Evolutionary conservation across 1,140 invertebrate species (phyloP), one percentile per base, ranked within the genome.

Genomic region (Trichonephila clavata): DNA sequence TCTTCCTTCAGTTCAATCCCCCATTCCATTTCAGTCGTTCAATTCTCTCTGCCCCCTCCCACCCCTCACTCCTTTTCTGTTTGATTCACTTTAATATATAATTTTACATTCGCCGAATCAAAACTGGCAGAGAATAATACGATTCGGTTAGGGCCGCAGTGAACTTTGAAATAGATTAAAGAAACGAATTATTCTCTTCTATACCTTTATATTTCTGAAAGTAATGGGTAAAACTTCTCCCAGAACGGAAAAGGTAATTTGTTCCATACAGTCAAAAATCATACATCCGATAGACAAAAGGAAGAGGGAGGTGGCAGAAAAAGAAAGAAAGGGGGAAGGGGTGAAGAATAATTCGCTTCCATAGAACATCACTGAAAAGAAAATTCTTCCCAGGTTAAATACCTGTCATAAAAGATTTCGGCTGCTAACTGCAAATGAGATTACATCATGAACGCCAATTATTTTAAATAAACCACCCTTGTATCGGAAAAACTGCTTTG

Each of bases 21-120:
- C 57, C 43, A 39, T n/a, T 65, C 84, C 65, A 39, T 39, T 68
- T 68, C 24, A 24, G 27, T 27, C 71, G 71, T 77, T 77, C 71
- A 77, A 77, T 77, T 77, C 71, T 65, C 32, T 39, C 2, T 3
- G 2, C 32, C 43, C 80, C 80, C 27, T 10, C 43, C 0, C 59
- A 18, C n/a, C 24, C 27, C 32, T 59, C 63, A 59, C 71, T 63
- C 65, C 50, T 21, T 0, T n/a, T n/a, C 50, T 61, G 84, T 92
- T 86, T 86, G 84, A 86, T 92, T 92, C 91, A 63, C 81, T 59
- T 92, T 92, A 86, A 92, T 92, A 77, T 86, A 86, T 92, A 92
- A 86, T 92, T 86, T 86, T 84, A 86, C 71, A 92, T 92, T 86
- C 60, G 81, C 57, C 91, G 91, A 92, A 92, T 92, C 91, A 92